Evolutionary conservation across 2,888 invertebrate genomes (phyloP).

Genomic region (Sicus ferrugineus): DNA sequence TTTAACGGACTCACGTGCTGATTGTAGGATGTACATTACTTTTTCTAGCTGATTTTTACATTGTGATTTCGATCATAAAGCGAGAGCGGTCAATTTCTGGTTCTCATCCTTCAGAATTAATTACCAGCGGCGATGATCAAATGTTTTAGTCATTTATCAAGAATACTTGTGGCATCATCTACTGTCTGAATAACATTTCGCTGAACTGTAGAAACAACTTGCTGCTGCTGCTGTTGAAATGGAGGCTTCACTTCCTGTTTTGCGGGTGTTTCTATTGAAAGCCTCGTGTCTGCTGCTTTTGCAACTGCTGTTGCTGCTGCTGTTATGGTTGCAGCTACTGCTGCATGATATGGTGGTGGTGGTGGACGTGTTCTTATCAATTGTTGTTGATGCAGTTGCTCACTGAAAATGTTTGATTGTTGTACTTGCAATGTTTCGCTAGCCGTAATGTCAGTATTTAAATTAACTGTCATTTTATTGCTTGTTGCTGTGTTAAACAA

Average conservation of each 20-base stretch:
- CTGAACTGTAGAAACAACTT: not conserved
- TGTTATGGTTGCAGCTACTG: slow-evolving; percentile 28
- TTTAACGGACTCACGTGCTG: slow-evolving; percentile 14
- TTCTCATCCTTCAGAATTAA: not conserved
- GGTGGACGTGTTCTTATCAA: slow-evolving; percentile 20
- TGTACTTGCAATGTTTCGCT: slow-evolving; percentile 32
- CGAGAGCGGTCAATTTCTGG: not conserved
- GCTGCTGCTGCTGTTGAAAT: slow-evolving; percentile 31
- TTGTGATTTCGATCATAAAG: not conserved
- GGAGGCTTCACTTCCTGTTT: slow-evolving; percentile 2
- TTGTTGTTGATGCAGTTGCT: slow-evolving; percentile 30
- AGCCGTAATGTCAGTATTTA: no score
- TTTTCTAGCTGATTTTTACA: not conserved
- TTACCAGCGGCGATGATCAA: not conserved
- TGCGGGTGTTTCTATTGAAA: not conserved
- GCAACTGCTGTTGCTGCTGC: slow-evolving; percentile 30
- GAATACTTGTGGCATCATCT: slow-evolving; percentile 51
- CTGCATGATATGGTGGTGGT: slow-evolving; percentile 26
- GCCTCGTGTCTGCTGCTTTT: slow-evolving; percentile 68
- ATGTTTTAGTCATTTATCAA: slow-evolving; percentile 50
- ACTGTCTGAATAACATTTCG: slow-evolving; percentile 42
- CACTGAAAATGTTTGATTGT: slow-evolving; percentile 34
- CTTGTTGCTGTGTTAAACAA: not conserved
- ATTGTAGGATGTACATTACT: no score
- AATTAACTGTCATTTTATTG: not conserved